These are phyloP conservation scores for Buphagus erythrorhynchus DNA, from an alignment of 2,797 vertebrate genomes.

Conservation along the genomic window DNA sequence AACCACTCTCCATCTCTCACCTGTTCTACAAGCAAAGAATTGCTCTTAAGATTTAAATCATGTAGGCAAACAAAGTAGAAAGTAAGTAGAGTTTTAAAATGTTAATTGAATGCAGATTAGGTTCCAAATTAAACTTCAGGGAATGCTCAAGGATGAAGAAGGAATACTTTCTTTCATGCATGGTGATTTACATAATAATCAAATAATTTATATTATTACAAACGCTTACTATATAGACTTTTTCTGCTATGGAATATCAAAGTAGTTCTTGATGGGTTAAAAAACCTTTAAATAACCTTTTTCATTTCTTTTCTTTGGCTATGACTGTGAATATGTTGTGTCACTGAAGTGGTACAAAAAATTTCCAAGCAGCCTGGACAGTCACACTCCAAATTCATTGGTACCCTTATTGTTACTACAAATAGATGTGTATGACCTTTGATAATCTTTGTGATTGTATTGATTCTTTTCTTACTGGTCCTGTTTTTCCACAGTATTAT, in stretches of 20 bases:
- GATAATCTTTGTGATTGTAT: neutral
- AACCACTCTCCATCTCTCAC: neutral
- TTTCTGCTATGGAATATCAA: neutral
- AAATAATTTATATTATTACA: neutral
- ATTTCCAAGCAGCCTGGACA: neutral
- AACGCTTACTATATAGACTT: neutral
- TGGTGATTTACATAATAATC: neutral
- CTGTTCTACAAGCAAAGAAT: neutral
- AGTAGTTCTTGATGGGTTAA: neutral
- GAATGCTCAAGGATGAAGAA: neutral
- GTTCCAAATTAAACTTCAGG: neutral
- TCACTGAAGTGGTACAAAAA: neutral
- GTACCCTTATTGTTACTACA: neutral
- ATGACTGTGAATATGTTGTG: neutral
- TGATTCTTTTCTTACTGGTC: neutral
- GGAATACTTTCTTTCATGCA: neutral
- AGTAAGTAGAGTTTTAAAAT: slow-evolving; percentile 3
- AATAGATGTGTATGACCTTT: neutral
- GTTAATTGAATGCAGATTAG: neutral
- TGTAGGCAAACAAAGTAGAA: slow-evolving; percentile 1
- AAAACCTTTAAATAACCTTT: neutral
- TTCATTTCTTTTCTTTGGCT: neutral
- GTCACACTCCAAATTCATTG: neutral
- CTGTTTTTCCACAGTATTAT: neutral
- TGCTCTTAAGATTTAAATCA: neutral